Evolutionary conservation across 2,888 invertebrate genomes (phyloP), one percentile per base, ranked within the genome.

Genomic region (Aphelenchoides bicaudatus): DNA sequence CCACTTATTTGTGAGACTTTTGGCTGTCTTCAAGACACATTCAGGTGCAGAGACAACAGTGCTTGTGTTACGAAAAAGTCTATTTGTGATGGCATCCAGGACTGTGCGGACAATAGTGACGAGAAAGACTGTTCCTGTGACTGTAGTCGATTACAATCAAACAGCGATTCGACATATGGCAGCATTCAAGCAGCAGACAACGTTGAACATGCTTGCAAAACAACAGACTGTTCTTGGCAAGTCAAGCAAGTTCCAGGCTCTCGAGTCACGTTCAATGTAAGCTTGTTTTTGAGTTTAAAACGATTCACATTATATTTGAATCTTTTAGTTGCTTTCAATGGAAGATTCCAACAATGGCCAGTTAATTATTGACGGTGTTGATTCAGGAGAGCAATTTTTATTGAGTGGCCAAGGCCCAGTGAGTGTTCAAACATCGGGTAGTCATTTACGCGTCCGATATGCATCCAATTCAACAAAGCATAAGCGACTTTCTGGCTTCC

Each of bases 1-100:
- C 63, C 70, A 5, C 53, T 67, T 13, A 59, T 74, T 34, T 74
- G 74, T 49, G 61, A 74, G 31, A 73, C 73, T 25, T 71, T 72
- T 46, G 64, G 67, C n/a, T 74, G 74, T 58, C 60, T 59, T 13
- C 55, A 61, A 16, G 58, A 70, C 68, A 47, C 64, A 16, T 70
- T 62, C 30, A 66, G 73, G 30, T 73, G 73, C 37, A 28, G 31
- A 19, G 73, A 73, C 58, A 70, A 70, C 47, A 67, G 65, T 10
- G 63, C 59, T 29, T 73, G 73, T 51, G 63, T 73, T 57, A 66
- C 72, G 0, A 23, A 39, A n/a, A 37, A 46, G 3, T 62, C 70
- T 4, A 47, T 63, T 1, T 55, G 64, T 46, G 73, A 73, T 50
- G 62, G 63, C 16, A 56, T 71, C 23, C 49, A 58, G n/a, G 72